Conservation (phyloP, 2,888 invertebrate genomes). For the Sinelater perroti region DNA sequence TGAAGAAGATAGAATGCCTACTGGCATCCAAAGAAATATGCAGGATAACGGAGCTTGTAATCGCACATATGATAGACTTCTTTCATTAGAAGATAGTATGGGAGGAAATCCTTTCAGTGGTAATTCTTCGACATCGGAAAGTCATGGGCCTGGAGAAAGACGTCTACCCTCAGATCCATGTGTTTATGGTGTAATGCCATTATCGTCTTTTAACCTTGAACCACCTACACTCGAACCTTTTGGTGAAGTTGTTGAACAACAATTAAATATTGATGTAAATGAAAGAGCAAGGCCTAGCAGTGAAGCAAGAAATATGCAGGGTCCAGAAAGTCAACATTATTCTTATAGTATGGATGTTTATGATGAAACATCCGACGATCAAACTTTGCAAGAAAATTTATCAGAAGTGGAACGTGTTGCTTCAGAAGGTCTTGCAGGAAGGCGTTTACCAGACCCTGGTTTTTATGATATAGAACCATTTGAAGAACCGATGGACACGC, state of each 20-base stretch:
- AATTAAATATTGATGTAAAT: background rate
- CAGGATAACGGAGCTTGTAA: background rate
- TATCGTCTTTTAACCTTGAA: background rate
- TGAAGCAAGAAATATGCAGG: constrained; percentile 1
- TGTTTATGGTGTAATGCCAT: constrained; percentile 2
- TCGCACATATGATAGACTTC: constrained; percentile 1
- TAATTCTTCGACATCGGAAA: constrained; percentile 3
- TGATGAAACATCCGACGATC: constrained; percentile 28
- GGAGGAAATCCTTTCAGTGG: constrained; percentile 1
- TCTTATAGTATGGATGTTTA: constrained; percentile 12
- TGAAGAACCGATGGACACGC: constrained; percentile 23
- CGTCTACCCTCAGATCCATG: background rate
- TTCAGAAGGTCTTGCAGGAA: constrained; percentile 19
- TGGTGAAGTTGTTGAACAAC: constrained; percentile 9
- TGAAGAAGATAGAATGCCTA: background rate
- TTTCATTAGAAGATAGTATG: background rate
- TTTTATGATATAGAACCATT: constrained; percentile 30
- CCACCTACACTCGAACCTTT: constrained; percentile 13
- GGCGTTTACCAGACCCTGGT: constrained; percentile 18
- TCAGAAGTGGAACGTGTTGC: constrained; percentile 28
- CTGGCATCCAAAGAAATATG: background rate
- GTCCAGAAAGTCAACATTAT: constrained; percentile 4
- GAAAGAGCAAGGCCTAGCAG: constrained; percentile 7
- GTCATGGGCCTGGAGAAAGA: background rate
- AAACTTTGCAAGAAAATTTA: constrained; percentile 19